Conservation (phyloP, 2,113 vertebrate species). For the Sclerurus mexicanus region DNA sequence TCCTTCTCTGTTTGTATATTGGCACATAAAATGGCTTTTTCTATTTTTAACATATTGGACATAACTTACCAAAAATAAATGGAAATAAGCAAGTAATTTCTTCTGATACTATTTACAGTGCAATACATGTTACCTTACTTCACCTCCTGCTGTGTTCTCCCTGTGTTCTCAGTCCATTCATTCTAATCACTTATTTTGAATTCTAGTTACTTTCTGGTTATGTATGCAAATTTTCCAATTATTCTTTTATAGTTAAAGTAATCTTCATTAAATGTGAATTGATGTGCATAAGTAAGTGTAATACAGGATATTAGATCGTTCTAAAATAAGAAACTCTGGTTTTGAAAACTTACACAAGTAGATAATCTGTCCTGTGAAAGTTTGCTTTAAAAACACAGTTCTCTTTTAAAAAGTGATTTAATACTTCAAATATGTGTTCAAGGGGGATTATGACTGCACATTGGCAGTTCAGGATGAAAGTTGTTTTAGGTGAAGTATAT, state of each 20-base stretch:
- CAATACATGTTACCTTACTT: background rate
- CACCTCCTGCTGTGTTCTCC: background rate
- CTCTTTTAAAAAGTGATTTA: background rate
- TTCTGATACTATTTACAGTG: background rate
- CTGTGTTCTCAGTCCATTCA: background rate
- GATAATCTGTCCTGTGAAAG: background rate
- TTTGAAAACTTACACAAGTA: background rate
- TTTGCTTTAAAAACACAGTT: background rate
- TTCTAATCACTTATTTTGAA: background rate
- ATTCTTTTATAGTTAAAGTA: background rate
- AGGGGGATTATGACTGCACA: background rate
- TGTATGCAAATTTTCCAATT: background rate
- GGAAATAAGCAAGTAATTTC: conserved; percentile 5
- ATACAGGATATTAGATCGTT: background rate
- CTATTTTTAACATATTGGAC: background rate
- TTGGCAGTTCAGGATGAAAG: background rate
- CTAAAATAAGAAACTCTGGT: background rate
- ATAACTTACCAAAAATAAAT: conserved; percentile 1
- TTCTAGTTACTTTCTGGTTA: background rate
- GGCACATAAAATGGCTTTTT: background rate
- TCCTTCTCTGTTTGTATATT: background rate
- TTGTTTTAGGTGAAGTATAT: background rate
- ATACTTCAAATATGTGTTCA: background rate
- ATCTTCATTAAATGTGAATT: background rate
- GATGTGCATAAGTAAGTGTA: background rate